Conservation (phyloP, 92 coral and sea anemone genomes). For the Ricordea florida region DNA sequence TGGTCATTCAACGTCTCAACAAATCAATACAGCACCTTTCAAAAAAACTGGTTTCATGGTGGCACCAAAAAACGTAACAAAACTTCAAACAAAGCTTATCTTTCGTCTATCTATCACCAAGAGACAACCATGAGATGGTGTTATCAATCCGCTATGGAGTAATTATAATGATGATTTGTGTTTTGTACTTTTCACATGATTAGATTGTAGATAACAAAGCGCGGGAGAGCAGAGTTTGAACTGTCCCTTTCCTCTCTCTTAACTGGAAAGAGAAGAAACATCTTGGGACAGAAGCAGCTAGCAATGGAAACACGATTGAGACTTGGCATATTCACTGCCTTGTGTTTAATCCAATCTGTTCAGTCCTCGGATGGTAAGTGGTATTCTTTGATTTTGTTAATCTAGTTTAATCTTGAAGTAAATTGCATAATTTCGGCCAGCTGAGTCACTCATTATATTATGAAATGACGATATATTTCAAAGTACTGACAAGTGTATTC, state of each 20-base stretch:
- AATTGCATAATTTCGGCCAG: too few species aligned
- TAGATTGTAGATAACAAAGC: neutral
- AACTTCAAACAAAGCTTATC: neutral
- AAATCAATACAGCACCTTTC: conserved; percentile 49
- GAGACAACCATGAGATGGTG: neutral
- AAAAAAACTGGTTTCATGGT: conserved; percentile 2
- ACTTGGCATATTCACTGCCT: neutral
- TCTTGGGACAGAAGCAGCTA: conserved; percentile 78
- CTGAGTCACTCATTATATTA: too few species aligned
- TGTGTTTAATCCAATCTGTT: neutral
- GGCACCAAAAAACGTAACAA: neutral
- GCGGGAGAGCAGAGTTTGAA: conserved; percentile 22
- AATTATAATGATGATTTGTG: too few species aligned
- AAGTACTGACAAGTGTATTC: too few species aligned
- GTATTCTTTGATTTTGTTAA: neutral
- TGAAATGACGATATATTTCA: too few species aligned
- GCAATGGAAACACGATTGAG: conserved; percentile 51
- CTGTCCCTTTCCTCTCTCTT: neutral
- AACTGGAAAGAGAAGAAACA: conserved; percentile 18
- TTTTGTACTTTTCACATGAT: too few species aligned
- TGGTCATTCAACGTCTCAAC: conserved; percentile 6
- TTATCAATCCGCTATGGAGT: too few species aligned
- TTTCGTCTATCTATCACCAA: neutral
- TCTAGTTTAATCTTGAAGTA: neutral
- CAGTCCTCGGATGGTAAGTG: conserved; percentile 19